Evolutionary conservation across 2,888 invertebrate species (phyloP), one percentile per base, ranked within the genome.

Genomic region (Brachyopa scutellaris): DNA sequence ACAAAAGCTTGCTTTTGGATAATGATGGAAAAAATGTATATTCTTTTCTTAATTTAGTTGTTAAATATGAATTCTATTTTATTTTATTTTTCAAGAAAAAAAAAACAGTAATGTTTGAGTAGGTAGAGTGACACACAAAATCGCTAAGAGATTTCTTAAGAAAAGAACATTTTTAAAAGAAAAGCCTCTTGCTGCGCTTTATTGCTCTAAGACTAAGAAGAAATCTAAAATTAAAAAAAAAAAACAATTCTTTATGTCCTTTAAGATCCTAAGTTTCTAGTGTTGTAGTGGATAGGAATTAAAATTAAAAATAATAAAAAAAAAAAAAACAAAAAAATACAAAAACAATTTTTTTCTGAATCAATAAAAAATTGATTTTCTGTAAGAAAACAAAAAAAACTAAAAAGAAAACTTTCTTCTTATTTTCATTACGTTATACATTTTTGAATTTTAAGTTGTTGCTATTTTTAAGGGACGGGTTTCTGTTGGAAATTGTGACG

Each of bases 321-420:
- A 51, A 77, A 66, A 55, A 29, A 23, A 15, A 49, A 69, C 26
- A 69, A 76, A 66, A 86, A 86, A 86, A 85, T 85, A 85, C 83
- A 86, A 87, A 87, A 86, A 86, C 85, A 86, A 76, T 87, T 87
- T 88, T 87, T 89, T 89, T 89, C 89, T 89, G 88, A 89, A 88
- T 89, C 87, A 88, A 88, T 88, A 88, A 88, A 88, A 86, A 87
- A 89, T 88, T 88, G 89, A 89, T 89, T 89, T 89, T 89, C 89
- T 89, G 87, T 89, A 89, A 89, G 89, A 89, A 89, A 85, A 89
- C 87, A 87, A 88, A 88, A 88, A 84, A 79, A 82, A 6, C 47
- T 49, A 47, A 70, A 74, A 80, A 21, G 8, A 15, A 0, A 13
- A 11, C 47, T 66, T 79, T 86, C 84, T 85, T 85, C 42, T 51